phyloP scores from a whole-genome alignment of 1,140 invertebrate species.

The Branchinecta lynchi region DNA sequence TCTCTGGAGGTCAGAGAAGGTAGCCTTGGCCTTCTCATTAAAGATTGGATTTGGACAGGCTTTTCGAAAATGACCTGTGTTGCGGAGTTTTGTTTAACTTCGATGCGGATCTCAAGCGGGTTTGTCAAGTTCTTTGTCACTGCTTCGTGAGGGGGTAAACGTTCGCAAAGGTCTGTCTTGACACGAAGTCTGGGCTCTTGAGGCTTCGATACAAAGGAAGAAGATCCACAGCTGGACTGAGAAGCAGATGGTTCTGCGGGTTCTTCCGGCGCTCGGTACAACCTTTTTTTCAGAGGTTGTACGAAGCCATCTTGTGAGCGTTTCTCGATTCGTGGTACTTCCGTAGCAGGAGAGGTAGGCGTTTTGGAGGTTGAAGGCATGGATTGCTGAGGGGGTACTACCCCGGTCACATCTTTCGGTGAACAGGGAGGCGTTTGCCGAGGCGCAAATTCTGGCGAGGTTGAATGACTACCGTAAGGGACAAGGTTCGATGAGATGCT shows the following conservation, averaged over 20 bases:
- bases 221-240: neutral
- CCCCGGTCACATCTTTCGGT: too few relatives aligned
- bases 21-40: neutral
- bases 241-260: neutral
- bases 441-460: too few relatives aligned
- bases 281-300: neutral
- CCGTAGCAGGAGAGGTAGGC: too few relatives aligned
- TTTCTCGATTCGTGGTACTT: too few relatives aligned
- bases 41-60: neutral
- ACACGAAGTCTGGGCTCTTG: neutral
- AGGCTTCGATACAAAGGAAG: neutral
- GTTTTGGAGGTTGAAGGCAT: too few relatives aligned
- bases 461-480: too few relatives aligned
- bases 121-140: neutral
- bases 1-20: too few relatives aligned
- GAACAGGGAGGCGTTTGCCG: too few relatives aligned
- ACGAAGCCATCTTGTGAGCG: too few relatives aligned
- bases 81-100: neutral
- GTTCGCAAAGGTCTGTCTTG: neutral
- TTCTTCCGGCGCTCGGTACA: neutral
- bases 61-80: neutral
- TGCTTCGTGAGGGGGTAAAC: neutral
- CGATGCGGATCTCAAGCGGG: neutral
- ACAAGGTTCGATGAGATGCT: too few relatives aligned
- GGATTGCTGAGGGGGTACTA: too few relatives aligned